Percentiles rank a stretch among this genome's conserved stretches.
These are phyloP conservation scores for Gymnocephalus cernua DNA, from an alignment of 2,113 vertebrate species.

Conservation along the genomic window DNA sequence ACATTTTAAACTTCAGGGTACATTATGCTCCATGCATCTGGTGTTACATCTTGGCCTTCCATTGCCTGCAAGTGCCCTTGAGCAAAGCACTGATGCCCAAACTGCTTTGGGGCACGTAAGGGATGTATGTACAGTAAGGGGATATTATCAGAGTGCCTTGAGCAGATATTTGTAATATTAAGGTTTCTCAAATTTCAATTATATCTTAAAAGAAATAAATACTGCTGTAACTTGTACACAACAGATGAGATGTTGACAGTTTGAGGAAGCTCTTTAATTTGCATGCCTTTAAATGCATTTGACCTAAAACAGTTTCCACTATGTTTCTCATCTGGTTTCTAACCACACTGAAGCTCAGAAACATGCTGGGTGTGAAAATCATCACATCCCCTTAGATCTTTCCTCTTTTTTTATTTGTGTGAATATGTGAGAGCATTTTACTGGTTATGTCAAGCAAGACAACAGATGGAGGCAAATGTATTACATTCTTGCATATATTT, in stretches of 20 bases:
- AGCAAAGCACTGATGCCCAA: conserved; percentile 28
- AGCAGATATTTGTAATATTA: neutral
- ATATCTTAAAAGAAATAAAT: neutral
- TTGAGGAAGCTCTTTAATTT: neutral
- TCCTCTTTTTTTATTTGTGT: conserved; percentile 1
- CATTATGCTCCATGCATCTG: conserved; percentile 17
- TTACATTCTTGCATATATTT: neutral
- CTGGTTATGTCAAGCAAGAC: neutral
- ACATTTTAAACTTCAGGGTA: conserved; percentile 64
- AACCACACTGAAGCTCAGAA: conserved; percentile 35
- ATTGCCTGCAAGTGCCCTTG: conserved; percentile 19
- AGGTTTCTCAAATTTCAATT: neutral
- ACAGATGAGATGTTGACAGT: neutral
- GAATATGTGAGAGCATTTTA: conserved; percentile 3
- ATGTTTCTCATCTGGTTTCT: conserved; percentile 27
- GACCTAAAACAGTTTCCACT: conserved; percentile 39
- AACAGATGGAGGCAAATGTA: neutral
- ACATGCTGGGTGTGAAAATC: conserved; percentile 45
- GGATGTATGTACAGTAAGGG: neutral
- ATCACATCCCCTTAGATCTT: conserved; percentile 34
- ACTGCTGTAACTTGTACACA: neutral
- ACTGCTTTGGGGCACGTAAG: neutral
- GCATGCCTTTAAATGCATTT: too few species aligned
- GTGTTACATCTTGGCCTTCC: conserved; percentile 32
- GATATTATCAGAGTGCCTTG: neutral